Evolutionary conservation across 2,888 invertebrate genomes (phyloP), one percentile per base, ranked within the genome.

Genomic region (Heliconius erato): DNA sequence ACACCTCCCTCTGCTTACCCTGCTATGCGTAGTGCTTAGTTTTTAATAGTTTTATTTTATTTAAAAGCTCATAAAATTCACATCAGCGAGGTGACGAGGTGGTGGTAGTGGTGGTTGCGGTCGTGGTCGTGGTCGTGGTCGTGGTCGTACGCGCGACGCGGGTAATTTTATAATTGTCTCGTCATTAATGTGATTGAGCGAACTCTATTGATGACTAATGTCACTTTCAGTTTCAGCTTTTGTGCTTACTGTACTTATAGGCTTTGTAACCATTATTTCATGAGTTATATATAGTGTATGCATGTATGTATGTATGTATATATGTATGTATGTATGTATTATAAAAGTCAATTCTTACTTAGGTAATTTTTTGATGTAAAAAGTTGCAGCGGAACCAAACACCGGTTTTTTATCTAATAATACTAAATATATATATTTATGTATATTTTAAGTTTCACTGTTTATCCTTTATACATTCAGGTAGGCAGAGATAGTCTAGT

Each of bases 141-240:
- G 67, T 6, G 28, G 67, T 67, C 16, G 44, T 83, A 84, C 83
- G 84, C 85, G 85, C 85, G 84, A 81, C 79, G 84, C 84, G 86
- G 84, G 86, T 86, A 85, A 87, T 87, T 87, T 85, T 85, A 86
- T 87, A 87, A 87, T 86, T 85, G 86, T 86, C 84, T 81, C 80
- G 65, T 87, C 87, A 87, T 87, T 87, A 86, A 81, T 83, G 82
- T 83, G 87, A 87, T 87, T 86, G 85, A 76, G 32, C 72, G 69
- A 72, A 59, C 82, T 82, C 82, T 80, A 84, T 85, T 83, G 84
- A 86, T 84, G 85, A 85, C 85, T 86, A 86, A 87, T 87, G 86
- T 85, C 84, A 86, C 85, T 87, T 87, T 87, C 83, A 87, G 85
- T 86, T 85, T 86, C 85, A 85, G 79, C 82, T 74, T 63, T 78